phyloP scores from a whole-genome alignment of 2,797 vertebrate species.

The Champsocephalus esox region DNA sequence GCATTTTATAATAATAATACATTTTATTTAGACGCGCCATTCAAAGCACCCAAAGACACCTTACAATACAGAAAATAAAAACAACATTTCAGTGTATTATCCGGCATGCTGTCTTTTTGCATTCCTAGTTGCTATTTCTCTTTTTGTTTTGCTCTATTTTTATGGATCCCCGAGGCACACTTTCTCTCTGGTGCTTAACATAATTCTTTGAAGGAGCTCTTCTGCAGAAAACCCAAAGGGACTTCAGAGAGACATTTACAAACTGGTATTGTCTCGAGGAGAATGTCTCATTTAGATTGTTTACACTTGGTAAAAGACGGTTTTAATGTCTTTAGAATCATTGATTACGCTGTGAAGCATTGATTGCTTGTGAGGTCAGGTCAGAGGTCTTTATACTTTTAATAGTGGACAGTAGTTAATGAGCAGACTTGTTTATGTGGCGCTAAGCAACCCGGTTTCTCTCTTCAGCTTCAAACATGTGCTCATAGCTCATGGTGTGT shows the following conservation, averaged over 20 bases:
- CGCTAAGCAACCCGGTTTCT: constrained; percentile 7
- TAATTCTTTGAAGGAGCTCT: constrained; percentile 21
- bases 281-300: not conserved
- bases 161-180: not conserved
- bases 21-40: no score
- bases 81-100: not conserved
- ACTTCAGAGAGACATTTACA: constrained; percentile 8
- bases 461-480: constrained; percentile 29
- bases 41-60: no score
- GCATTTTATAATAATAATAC: not conserved
- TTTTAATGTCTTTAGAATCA: constrained; percentile 15
- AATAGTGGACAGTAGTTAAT: constrained; percentile 1
- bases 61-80: no score
- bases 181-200: not conserved
- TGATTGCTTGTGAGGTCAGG: constrained; percentile 24
- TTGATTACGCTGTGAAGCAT: constrained; percentile 13
- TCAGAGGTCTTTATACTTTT: constrained; percentile 24
- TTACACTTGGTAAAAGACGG: not conserved
- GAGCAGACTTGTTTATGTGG: constrained; percentile 26
- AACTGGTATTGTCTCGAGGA: constrained; percentile 5
- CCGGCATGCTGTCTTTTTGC: not conserved
- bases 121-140: not conserved
- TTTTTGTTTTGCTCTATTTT: constrained; percentile 2
- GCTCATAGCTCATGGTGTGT: constrained; percentile 22
- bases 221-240: not conserved